These are phyloP conservation scores for Glareola pratincola DNA, from an alignment of 2,113 vertebrate species.

Conservation along the genomic window DNA sequence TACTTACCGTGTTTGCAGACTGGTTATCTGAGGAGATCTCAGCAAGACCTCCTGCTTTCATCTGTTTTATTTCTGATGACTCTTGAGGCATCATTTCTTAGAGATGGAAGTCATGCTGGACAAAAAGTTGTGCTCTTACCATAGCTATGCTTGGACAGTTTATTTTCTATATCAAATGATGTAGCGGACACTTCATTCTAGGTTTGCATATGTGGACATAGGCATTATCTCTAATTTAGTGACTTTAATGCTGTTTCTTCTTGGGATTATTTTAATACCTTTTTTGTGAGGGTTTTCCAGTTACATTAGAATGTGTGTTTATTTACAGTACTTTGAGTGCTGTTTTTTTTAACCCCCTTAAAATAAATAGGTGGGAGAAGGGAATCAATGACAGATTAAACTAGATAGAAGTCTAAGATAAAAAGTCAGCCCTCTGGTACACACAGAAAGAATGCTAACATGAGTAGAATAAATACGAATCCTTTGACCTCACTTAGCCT, in stretches of 20 bases:
- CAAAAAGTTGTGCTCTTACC: neutral
- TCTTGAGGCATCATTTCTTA: neutral
- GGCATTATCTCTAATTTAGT: neutral
- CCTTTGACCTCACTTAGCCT: neutral
- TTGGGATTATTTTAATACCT: neutral
- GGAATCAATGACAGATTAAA: neutral
- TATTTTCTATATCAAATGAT: neutral
- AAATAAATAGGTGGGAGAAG: neutral
- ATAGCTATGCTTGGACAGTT: neutral
- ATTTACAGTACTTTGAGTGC: neutral
- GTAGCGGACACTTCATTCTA: accelerated
- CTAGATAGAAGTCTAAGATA: neutral
- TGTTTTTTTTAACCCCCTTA: neutral
- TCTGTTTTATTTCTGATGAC: neutral
- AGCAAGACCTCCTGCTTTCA: neutral
- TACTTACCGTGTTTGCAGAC: neutral
- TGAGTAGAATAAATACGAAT: neutral
- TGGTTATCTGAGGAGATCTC: neutral
- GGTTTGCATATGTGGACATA: neutral
- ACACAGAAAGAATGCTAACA: neutral
- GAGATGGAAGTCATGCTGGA: neutral
- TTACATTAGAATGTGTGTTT: neutral
- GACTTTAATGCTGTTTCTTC: neutral
- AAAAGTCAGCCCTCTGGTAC: neutral
- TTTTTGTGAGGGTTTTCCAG: neutral